Percentiles rank a stretch among this genome's conserved stretches.
Conservation (phyloP, 1,140 invertebrate species). For the Adelges cooleyi region DNA sequence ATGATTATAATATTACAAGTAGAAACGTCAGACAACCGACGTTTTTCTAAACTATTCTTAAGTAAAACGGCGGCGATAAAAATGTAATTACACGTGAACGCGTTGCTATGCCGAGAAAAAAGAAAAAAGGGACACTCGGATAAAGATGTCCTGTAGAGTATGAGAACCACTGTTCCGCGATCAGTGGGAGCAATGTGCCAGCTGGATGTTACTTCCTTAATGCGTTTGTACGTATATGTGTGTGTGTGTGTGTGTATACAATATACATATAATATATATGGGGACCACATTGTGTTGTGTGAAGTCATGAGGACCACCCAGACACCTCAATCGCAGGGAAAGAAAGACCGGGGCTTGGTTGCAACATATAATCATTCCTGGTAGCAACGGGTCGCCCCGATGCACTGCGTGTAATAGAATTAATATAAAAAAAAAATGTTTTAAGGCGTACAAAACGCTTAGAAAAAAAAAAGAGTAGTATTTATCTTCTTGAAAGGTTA, state of each 20-base stretch:
- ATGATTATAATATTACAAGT: too few relatives aligned
- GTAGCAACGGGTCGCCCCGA: not conserved
- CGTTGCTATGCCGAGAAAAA: too few relatives aligned
- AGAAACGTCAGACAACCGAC: too few relatives aligned
- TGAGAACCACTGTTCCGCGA: slow-evolving; percentile 24
- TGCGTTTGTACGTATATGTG: not conserved
- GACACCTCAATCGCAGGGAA: slow-evolving; percentile 2
- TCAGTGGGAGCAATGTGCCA: slow-evolving; percentile 25
- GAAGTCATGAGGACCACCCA: slow-evolving; percentile 27
- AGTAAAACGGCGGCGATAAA: too few relatives aligned
- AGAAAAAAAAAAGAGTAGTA: not conserved
- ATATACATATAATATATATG: not conserved
- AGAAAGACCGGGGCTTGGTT: not conserved
- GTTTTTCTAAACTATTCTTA: too few relatives aligned
- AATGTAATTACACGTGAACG: too few relatives aligned
- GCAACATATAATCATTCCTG: slow-evolving; percentile 24
- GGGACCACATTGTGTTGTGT: slow-evolving; percentile 27
- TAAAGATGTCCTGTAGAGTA: not conserved
- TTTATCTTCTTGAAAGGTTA: slow-evolving; percentile 8
- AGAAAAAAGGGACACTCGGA: slow-evolving; percentile 29
- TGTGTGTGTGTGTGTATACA: not conserved
- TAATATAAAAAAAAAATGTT: not conserved
- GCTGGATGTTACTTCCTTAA: slow-evolving; percentile 23
- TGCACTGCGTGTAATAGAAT: slow-evolving; percentile 6
- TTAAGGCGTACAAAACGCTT: not conserved